Evolutionary conservation across 2,888 invertebrate genomes (phyloP).

Genomic region (Ametastegia equiseti): DNA sequence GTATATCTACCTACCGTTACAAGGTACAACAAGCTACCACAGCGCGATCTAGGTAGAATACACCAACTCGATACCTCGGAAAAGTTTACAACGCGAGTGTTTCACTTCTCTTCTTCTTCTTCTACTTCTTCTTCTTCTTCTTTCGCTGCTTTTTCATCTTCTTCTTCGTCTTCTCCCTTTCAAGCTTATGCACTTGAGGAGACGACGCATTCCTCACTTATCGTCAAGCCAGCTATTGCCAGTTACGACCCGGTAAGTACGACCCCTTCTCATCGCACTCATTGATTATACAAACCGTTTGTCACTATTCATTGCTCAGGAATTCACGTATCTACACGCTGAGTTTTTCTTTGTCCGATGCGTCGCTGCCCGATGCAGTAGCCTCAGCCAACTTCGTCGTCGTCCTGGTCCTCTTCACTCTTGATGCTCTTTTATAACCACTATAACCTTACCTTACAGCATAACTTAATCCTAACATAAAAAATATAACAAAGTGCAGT

Average conservation of each 20-base stretch:
- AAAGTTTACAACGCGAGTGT: not conserved
- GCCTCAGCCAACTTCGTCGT: too few species aligned
- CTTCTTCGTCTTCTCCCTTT: not conserved
- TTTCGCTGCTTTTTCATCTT: too few species aligned
- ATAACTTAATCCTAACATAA: too few species aligned
- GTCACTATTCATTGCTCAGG: not conserved
- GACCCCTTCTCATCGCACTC: not conserved
- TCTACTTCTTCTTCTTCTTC: too few species aligned
- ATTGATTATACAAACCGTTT: constrained; percentile 6
- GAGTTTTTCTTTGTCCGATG: not conserved
- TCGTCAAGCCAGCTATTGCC: not conserved
- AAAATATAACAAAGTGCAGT: too few species aligned
- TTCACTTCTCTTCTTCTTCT: not conserved
- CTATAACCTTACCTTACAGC: too few species aligned
- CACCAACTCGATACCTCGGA: not conserved
- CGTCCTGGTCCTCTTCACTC: too few species aligned
- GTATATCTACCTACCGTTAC: not conserved
- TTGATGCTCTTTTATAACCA: too few species aligned
- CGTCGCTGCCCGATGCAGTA: too few species aligned
- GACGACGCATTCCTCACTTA: not conserved
- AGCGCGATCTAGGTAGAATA: not conserved
- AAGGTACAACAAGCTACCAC: constrained; percentile 4
- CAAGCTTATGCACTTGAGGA: not conserved
- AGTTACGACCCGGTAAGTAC: constrained; percentile 1
- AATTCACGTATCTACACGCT: not conserved